Evolutionary conservation across 1,140 invertebrate genomes (phyloP).

Genomic region (Phortica variegata): DNA sequence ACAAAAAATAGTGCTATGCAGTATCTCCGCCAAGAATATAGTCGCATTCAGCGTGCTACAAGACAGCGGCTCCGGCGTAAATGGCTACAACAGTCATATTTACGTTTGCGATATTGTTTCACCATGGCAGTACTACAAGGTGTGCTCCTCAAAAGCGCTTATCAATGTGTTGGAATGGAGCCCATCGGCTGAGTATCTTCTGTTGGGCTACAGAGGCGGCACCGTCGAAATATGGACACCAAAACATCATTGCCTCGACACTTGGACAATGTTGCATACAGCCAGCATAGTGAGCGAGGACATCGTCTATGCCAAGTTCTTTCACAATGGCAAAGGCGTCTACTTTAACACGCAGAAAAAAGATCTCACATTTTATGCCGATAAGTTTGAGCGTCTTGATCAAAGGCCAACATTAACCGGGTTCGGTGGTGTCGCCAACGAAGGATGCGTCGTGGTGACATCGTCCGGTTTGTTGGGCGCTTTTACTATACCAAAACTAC

Average conservation of each 20-base stretch:
- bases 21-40: constrained; percentile 77
- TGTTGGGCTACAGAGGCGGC: constrained; percentile 75
- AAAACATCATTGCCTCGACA: constrained; percentile 77
- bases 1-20: constrained; percentile 58
- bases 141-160: constrained; percentile 61
- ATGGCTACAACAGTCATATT: constrained; percentile 67
- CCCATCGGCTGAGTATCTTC: constrained; percentile 72
- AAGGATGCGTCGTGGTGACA: constrained; percentile 80
- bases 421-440: constrained; percentile 77
- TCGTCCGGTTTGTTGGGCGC: constrained; percentile 80
- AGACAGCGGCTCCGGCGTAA: constrained; percentile 43
- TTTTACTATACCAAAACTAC: constrained; percentile 61
- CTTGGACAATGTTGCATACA: constrained; percentile 67
- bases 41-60: constrained; percentile 75
- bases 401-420: constrained; percentile 79
- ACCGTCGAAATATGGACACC: constrained; percentile 75
- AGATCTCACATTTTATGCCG: constrained; percentile 75
- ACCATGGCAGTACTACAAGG: constrained; percentile 73
- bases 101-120: constrained; percentile 86
- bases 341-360: constrained; percentile 68
- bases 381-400: constrained; percentile 78
- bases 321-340: constrained; percentile 78
- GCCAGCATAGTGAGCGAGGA: constrained; percentile 70
- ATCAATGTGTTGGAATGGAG: constrained; percentile 85
- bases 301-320: constrained; percentile 78